Base-by-base conservation (phyloP, 2,113 vertebrate species). In the Calcarius ornatus region DNA sequence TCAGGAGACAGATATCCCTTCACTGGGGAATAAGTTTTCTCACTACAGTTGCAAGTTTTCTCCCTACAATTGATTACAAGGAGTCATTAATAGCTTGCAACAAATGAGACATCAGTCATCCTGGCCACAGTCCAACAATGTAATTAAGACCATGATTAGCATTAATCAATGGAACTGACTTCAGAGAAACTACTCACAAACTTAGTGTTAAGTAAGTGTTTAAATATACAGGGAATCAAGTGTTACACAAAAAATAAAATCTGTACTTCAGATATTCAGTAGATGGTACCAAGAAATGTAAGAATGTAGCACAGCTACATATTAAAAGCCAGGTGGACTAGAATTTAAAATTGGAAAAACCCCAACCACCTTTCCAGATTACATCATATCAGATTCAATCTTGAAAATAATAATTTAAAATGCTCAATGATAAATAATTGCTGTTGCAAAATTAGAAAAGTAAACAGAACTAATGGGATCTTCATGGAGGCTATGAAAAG, bases 81-180 rank as follows among this genome's bases (percentile, higher is more conserved):
- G 16, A 82, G 40, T 76, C 76, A 72, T 90, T 90, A 95, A 68
- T 72, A 77, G 43, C 37, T 78, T 86, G 51, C 64, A 84, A 84
- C 33, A 42, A 72, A 84, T 71, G 77, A 95, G 51, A 63, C 27
- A 92, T 81, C 84, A 89, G 56, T 66, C 84, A 50, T 86, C 91
- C 77, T 95, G 86, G 92, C 69, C 51, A 33, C 5, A 51, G 47
- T 71, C 93, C 87, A 96, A 63, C 42, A 94, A 54, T 43, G 60
- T 71, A 88, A 86, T 96, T 94, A 95, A 65, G 80, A 43, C 77
- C 59, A 43, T 68, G 38, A 19, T 94, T 96, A 96, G 61, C 51
- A 84, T 94, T 87, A 94, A 91, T 92, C 72, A 92, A 75, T 9
- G 6, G 22, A 88, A 86, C n/a, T 65, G 64, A 63, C 64, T 92